Conservation (phyloP, 1,140 invertebrate genomes). For the Drosophila malerkotliana region DNA sequence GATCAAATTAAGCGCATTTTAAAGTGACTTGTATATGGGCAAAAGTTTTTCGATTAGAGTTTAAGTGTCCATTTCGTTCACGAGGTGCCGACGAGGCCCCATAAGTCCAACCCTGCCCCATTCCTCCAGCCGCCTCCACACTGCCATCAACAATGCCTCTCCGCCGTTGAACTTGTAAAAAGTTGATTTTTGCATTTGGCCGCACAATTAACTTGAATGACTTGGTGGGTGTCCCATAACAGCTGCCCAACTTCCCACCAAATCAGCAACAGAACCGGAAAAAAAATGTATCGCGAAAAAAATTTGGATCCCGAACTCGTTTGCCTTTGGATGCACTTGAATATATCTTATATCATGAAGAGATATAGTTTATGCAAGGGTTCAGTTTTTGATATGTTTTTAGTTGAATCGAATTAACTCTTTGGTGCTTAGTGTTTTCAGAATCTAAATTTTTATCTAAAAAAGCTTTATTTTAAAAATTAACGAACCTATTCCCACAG, state of each 20-base stretch:
- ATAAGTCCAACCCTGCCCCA: neutral
- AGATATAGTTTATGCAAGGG: no score
- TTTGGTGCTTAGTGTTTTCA: no score
- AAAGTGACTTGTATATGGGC: conserved; percentile 81
- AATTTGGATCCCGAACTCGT: conserved; percentile 24
- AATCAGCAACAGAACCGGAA: conserved; percentile 45
- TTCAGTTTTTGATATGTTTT: no score
- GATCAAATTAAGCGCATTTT: conserved; percentile 83
- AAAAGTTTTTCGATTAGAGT: conserved; percentile 83
- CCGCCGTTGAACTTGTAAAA: conserved; percentile 59
- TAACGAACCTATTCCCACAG: no score
- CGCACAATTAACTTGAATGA: conserved; percentile 80
- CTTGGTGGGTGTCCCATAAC: conserved; percentile 56
- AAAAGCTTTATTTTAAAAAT: no score
- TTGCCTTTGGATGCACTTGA: conserved; percentile 22
- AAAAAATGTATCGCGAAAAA: conserved; percentile 14
- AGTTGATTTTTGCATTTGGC: conserved; percentile 81
- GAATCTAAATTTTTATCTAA: no score
- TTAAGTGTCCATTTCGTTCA: conserved; percentile 81
- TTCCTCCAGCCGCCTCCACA: no score
- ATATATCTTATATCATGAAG: neutral
- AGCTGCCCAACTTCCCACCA: conserved; percentile 66
- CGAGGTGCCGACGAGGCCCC: conserved; percentile 67
- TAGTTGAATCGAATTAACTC: no score
- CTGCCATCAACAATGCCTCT: conserved; percentile 21